A percentile compares a stretch with the other conserved stretches of the same genome.
Conservation (phyloP, 2,888 invertebrate species). For the Lycaena phlaeas region DNA sequence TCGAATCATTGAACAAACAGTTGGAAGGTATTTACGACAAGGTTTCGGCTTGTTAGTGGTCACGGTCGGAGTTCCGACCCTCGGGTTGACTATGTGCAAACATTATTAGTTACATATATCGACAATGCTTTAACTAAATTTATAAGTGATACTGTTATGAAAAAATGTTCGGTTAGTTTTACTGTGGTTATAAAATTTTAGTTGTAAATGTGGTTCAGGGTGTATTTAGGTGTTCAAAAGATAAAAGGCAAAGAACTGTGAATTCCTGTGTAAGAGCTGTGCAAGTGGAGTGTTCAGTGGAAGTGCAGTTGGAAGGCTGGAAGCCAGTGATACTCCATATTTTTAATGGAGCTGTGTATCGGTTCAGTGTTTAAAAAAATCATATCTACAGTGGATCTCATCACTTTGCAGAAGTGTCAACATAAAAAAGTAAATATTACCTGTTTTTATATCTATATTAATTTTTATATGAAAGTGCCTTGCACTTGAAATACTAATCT, state of each 20-base stretch:
- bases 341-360: constrained; percentile 37
- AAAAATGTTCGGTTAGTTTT: constrained; percentile 41
- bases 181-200: constrained; percentile 55
- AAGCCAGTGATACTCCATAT: constrained; percentile 33
- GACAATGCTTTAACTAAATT: constrained; percentile 71
- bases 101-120: constrained; percentile 60
- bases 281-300: constrained; percentile 53
- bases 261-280: constrained; percentile 40
- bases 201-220: constrained; percentile 56
- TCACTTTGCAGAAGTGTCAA: constrained; percentile 30
- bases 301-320: constrained; percentile 30
- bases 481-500: not conserved
- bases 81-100: constrained; percentile 38
- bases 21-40: constrained; percentile 82
- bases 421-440: constrained; percentile 59
- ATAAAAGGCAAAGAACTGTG: constrained; percentile 48
- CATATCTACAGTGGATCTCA: constrained; percentile 22
- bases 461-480: constrained; percentile 27
- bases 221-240: constrained; percentile 58
- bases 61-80: constrained; percentile 47
- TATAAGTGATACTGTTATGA: constrained; percentile 53
- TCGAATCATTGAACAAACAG: constrained; percentile 82
- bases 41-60: constrained; percentile 65
- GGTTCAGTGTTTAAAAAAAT: constrained; percentile 37
- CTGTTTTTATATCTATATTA: constrained; percentile 41